A percentile compares a stretch with the other conserved stretches of the same genome.
Evolutionary conservation across 2,888 invertebrate species (phyloP).

Genomic region (Ormyrus nitidulus): DNA sequence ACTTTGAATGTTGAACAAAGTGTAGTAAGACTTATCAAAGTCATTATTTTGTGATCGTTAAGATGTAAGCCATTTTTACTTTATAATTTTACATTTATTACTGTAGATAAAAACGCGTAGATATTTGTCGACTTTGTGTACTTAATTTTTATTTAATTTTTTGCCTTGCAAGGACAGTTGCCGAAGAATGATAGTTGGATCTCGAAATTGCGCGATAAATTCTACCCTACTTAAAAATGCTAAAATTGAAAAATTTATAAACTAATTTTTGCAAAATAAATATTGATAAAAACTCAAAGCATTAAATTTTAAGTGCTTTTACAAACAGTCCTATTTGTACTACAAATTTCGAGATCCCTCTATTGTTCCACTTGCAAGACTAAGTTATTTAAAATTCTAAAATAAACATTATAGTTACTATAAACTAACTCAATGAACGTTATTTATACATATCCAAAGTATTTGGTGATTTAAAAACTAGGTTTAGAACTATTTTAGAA

Average conservation of each 20-base stretch:
- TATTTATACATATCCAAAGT: constrained; percentile 53
- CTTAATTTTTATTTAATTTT: constrained; percentile 17
- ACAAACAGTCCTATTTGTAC: not conserved
- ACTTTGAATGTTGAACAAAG: constrained; percentile 44
- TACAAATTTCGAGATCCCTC: constrained; percentile 15
- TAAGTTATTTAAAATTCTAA: constrained; percentile 34
- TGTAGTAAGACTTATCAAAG: constrained; percentile 20
- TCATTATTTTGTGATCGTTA: constrained; percentile 49
- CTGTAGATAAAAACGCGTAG: not conserved
- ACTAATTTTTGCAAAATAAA: not conserved
- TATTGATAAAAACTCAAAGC: too few species aligned
- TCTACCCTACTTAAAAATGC: not conserved
- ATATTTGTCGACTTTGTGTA: not conserved
- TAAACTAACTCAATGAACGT: constrained; percentile 23
- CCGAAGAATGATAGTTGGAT: not conserved
- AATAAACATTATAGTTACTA: constrained; percentile 22
- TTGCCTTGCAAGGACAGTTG: not conserved
- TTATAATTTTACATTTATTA: constrained; percentile 7
- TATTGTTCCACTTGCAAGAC: constrained; percentile 5
- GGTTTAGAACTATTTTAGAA: constrained; percentile 21
- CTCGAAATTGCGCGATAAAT: constrained; percentile 6
- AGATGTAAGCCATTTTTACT: constrained; percentile 37
- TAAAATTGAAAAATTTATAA: not conserved
- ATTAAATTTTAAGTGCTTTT: too few species aligned
- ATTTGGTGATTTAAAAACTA: constrained; percentile 32